These are phyloP conservation scores for Cheirogaleus medius DNA, from an alignment of 2,113 vertebrate species.

Conservation along the genomic window DNA sequence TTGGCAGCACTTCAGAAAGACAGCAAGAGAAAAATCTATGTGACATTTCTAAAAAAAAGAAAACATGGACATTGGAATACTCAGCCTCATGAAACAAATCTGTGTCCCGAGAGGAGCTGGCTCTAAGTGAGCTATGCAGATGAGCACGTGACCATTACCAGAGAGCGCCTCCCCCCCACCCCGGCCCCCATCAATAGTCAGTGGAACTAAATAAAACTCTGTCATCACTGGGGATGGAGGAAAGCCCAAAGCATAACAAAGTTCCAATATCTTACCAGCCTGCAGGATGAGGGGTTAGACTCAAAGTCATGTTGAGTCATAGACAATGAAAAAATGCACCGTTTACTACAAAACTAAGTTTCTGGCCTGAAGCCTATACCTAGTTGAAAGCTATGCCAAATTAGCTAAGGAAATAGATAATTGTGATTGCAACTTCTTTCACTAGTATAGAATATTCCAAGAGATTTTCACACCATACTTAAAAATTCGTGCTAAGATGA, in stretches of 20 bases:
- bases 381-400: not conserved
- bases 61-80: accelerated
- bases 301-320: not conserved
- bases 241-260: not conserved
- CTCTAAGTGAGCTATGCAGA: not conserved
- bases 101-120: not conserved
- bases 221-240: not conserved
- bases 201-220: not conserved
- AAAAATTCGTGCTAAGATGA: not conserved
- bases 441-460: no score
- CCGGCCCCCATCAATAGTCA: not conserved
- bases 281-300: not conserved
- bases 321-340: not conserved
- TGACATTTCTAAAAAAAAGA: not conserved
- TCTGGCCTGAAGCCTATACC: not conserved
- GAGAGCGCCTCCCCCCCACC: not conserved
- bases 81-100: not conserved
- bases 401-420: not conserved
- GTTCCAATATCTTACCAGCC: not conserved
- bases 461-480: not conserved
- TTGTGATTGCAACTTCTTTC: not conserved
- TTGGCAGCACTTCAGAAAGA: not conserved
- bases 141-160: not conserved
- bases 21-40: not conserved
- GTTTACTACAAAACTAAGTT: not conserved